phyloP scores from a whole-genome alignment of 2,797 vertebrate genomes.

The Loriculus beryllinus region DNA sequence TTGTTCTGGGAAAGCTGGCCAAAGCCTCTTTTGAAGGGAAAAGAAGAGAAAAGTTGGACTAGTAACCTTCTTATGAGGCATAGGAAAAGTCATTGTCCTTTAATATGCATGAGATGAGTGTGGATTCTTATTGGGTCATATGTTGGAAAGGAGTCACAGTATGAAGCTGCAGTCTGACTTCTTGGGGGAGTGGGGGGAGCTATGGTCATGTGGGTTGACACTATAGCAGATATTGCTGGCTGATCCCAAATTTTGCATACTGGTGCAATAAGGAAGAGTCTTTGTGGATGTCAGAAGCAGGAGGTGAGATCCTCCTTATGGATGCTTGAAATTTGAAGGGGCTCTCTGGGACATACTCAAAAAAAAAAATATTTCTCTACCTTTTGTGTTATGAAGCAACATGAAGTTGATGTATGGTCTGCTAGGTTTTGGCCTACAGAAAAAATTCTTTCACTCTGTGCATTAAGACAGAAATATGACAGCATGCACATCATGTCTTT shows the following conservation, averaged over 20 bases:
- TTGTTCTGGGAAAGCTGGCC: background rate
- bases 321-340: background rate
- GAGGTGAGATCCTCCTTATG: background rate
- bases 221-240: background rate
- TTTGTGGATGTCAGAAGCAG: background rate
- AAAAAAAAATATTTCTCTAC: background rate
- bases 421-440: background rate
- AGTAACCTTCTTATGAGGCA: background rate
- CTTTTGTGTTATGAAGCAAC: background rate
- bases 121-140: too few species aligned
- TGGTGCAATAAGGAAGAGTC: background rate
- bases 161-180: background rate
- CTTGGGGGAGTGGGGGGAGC: background rate
- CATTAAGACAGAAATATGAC: background rate
- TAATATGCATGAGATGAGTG: fast-evolving
- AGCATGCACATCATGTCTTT: background rate
- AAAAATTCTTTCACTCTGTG: background rate
- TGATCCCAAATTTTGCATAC: too few species aligned
- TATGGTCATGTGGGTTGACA: fast-evolving
- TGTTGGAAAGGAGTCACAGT: background rate
- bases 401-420: background rate
- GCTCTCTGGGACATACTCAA: background rate
- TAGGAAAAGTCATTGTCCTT: background rate
- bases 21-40: background rate
- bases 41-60: background rate